phyloP scores from a whole-genome alignment of 2,113 vertebrate species.

The Cyanocitta stelleri region DNA sequence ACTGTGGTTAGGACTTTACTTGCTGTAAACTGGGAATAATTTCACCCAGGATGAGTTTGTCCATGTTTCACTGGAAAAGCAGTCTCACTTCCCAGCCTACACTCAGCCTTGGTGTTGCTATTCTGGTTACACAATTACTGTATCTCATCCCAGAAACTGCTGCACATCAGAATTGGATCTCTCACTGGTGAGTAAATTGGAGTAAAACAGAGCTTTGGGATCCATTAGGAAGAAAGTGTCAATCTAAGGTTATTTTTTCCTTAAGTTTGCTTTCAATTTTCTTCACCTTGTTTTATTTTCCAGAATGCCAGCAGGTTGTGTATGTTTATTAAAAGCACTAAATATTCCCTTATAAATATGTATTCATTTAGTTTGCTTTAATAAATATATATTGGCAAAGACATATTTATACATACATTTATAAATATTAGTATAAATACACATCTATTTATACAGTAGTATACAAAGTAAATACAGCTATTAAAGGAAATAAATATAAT shows the following conservation, averaged over 20 bases:
- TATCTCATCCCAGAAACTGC: neutral
- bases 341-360: conserved; percentile 52
- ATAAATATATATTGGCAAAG: conserved; percentile 16
- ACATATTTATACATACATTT: conserved; percentile 6
- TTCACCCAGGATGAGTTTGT: neutral
- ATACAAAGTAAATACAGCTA: neutral
- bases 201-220: conserved; percentile 31
- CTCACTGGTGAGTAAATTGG: neutral
- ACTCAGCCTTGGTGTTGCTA: neutral
- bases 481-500: conserved; percentile 15
- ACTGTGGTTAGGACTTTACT: neutral
- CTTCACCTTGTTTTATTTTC: conserved; percentile 33
- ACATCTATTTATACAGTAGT: neutral
- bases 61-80: neutral
- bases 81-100: neutral
- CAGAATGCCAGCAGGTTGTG: neutral
- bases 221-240: conserved; percentile 16
- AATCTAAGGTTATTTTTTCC: conserved; percentile 44
- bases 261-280: neutral
- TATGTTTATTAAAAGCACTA: conserved; percentile 43
- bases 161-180: neutral
- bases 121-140: conserved; percentile 1
- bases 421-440: conserved; percentile 43
- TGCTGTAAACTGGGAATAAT: neutral
- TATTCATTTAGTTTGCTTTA: conserved; percentile 8